These are phyloP conservation scores for Enoplosus armatus DNA, from an alignment of 2,797 vertebrate species.

Conservation along the genomic window DNA sequence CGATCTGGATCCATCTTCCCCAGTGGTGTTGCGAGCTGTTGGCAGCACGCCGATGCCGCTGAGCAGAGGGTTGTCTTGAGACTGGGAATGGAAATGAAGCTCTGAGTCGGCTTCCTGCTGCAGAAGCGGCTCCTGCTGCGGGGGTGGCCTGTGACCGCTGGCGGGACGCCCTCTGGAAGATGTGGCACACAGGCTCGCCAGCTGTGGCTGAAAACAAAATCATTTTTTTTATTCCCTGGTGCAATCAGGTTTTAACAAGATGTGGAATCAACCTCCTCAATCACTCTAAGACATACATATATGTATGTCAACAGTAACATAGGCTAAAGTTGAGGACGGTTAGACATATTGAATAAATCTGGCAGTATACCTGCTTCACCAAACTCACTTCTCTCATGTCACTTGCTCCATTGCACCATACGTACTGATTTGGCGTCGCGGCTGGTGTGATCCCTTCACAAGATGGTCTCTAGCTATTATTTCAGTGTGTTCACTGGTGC, in stretches of 20 bases:
- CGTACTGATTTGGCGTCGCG: too few species aligned
- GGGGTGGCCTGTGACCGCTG: conserved; percentile 57
- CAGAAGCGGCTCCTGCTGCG: conserved; percentile 65
- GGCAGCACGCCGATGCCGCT: conserved; percentile 4
- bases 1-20: conserved; percentile 81
- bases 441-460: too few species aligned
- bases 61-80: conserved; percentile 34
- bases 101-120: conserved; percentile 74
- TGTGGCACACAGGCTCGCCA: conserved; percentile 81
- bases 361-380: too few species aligned
- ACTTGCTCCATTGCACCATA: too few species aligned
- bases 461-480: too few species aligned
- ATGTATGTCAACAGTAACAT: too few species aligned
- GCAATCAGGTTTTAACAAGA: conserved; percentile 4
- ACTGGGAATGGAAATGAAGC: conserved; percentile 21
- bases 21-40: conserved; percentile 5
- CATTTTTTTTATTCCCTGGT: not conserved
- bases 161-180: conserved; percentile 73
- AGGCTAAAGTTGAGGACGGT: too few species aligned
- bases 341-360: too few species aligned
- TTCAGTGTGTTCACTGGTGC: conserved; percentile 19
- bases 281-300: too few species aligned
- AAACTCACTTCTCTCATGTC: too few species aligned
- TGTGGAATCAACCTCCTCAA: not conserved
- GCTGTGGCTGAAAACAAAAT: conserved; percentile 78